Percentiles rank a stretch among this genome's conserved stretches.
Conservation (phyloP, 92 coral and sea anemone genomes). For the Zoanthus gigantus region DNA sequence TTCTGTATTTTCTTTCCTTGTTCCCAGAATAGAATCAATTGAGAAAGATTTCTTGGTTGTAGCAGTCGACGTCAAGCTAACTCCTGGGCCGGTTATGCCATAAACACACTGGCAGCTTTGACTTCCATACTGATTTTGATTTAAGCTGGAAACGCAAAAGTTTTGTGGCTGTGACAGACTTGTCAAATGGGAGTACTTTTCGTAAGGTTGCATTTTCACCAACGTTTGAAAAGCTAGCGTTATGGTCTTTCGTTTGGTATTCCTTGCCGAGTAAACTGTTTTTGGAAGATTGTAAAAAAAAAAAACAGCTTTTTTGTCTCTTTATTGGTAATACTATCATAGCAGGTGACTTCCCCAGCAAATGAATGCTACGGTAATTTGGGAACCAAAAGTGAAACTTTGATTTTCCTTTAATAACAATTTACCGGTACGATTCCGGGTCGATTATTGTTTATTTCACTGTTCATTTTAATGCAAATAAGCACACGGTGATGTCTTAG, state of each 20-base stretch:
- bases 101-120: constrained; percentile 16
- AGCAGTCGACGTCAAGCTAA: not conserved
- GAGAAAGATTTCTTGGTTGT: constrained; percentile 30
- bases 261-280: not conserved
- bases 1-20: constrained; percentile 12
- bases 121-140: not conserved
- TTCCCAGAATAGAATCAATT: constrained; percentile 39
- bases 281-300: not conserved
- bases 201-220: constrained; percentile 33
- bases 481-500: constrained; percentile 20
- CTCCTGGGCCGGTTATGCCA: not conserved
- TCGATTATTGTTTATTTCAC: constrained; percentile 37
- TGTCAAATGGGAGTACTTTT: not conserved
- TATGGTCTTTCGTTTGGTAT: not conserved
- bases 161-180: not conserved
- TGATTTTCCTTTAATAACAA: constrained; percentile 15
- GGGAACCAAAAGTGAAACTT: constrained; percentile 21
- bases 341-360: constrained; percentile 9
- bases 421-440: constrained; percentile 31
- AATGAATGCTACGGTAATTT: constrained; percentile 14
- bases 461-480: constrained; percentile 48
- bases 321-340: not conserved
- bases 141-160: not conserved
- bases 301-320: constrained; percentile 4
- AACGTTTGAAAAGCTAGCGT: not conserved